Evolutionary conservation across 1,140 invertebrate genomes (phyloP).

Genomic region (Drosophila auraria): DNA sequence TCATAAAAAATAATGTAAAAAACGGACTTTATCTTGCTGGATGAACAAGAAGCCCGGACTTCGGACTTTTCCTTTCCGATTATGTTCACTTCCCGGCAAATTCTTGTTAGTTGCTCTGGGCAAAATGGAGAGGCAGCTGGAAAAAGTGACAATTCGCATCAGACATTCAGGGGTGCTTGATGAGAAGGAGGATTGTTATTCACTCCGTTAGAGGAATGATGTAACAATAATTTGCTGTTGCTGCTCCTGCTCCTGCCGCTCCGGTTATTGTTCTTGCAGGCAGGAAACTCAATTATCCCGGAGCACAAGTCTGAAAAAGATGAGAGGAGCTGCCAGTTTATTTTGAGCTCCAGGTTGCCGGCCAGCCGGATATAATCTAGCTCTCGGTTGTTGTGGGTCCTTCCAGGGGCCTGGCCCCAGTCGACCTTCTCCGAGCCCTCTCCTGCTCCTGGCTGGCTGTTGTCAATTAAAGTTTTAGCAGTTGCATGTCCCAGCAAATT

Average conservation of each 20-base stretch:
- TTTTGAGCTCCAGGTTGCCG: constrained; percentile 7
- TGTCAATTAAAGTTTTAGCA: constrained; percentile 77
- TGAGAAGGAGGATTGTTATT: constrained; percentile 28
- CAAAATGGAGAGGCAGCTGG: constrained; percentile 16
- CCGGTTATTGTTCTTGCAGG: constrained; percentile 43
- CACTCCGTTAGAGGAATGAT: constrained; percentile 25
- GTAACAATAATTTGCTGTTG: constrained; percentile 41
- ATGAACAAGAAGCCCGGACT: background rate
- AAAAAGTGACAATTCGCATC: constrained; percentile 65
- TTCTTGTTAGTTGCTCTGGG: constrained; percentile 25
- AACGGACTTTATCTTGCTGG: background rate
- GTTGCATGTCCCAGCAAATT: constrained; percentile 74
- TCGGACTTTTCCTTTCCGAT: constrained; percentile 2
- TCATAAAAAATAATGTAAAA: background rate
- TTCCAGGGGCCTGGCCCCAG: constrained; percentile 1
- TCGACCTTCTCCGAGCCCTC: constrained; percentile 1
- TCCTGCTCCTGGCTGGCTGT: constrained; percentile 20
- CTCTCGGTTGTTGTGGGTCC: constrained; percentile 21
- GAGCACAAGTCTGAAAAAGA: constrained; percentile 30
- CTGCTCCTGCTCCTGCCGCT: constrained; percentile 1
- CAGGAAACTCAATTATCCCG: constrained; percentile 48
- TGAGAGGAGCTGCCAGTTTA: constrained; percentile 22
- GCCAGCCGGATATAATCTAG: constrained; percentile 21
- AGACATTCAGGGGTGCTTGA: constrained; percentile 56
- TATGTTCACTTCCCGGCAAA: constrained; percentile 38